Evolutionary conservation across 2,797 vertebrate species (phyloP).

Genomic region (Sphenopsis melanotis): DNA sequence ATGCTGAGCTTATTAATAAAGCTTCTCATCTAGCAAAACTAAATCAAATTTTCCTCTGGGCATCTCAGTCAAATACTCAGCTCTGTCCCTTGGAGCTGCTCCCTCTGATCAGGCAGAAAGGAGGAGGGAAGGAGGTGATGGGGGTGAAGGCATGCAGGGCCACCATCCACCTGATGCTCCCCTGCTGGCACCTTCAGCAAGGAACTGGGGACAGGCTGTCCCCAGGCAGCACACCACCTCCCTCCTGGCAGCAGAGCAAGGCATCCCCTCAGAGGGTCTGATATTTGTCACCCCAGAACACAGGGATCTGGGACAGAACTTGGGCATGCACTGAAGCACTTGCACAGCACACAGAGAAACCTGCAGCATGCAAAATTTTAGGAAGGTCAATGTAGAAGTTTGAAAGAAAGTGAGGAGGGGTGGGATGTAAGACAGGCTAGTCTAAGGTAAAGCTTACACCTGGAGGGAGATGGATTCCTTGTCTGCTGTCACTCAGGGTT

Average conservation of each 20-base stretch:
- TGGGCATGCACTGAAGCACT: not conserved
- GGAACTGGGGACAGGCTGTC: not conserved
- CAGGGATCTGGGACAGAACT: not conserved
- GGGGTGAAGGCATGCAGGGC: rapidly evolving
- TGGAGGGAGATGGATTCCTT: not conserved
- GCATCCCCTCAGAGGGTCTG: not conserved
- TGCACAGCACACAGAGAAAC: not conserved
- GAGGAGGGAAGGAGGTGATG: not conserved
- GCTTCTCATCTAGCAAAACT: not conserved
- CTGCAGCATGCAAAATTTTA: not conserved
- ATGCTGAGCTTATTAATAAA: not conserved
- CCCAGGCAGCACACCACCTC: not conserved
- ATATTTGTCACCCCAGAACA: not conserved
- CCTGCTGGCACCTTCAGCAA: not conserved
- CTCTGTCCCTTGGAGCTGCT: not conserved
- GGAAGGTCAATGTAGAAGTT: not conserved
- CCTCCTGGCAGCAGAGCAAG: not conserved
- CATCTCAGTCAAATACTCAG: not conserved
- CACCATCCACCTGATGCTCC: not conserved
- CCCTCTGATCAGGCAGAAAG: not conserved
- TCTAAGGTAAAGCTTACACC: not conserved
- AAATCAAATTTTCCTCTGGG: not conserved
- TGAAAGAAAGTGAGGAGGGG: not conserved
- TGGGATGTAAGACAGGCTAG: rapidly evolving
- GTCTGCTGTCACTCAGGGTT: not conserved